These are phyloP conservation scores for Chalcis sispes DNA, from an alignment of 2,888 invertebrate genomes.

Conservation along the genomic window DNA sequence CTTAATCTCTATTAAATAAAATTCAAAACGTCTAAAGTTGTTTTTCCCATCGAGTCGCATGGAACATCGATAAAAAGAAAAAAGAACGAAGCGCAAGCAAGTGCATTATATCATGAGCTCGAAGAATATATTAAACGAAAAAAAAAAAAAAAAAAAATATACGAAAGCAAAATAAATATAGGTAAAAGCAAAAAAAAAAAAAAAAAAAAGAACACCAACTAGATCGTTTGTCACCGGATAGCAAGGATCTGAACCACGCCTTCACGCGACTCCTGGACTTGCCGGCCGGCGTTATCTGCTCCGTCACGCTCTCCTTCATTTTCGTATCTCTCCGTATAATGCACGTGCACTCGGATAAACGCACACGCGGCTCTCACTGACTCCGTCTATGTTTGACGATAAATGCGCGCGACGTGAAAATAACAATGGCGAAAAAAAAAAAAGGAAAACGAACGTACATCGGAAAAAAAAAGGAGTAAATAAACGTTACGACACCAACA, in stretches of 20 bases:
- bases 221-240: constrained; percentile 43
- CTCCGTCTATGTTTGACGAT: no score
- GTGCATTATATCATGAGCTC: no score
- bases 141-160: not conserved
- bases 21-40: no score
- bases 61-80: no score
- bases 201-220: constrained; percentile 27
- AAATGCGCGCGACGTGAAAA: no score
- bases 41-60: no score
- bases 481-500: not conserved
- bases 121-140: not conserved
- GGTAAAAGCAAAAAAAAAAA: not conserved
- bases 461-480: not conserved
- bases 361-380: not conserved
- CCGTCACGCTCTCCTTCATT: constrained; percentile 41
- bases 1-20: no score
- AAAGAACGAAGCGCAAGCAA: no score
- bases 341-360: not conserved
- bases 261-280: constrained; percentile 57
- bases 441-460: not conserved
- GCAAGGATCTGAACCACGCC: constrained; percentile 61
- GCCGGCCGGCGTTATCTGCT: constrained; percentile 47
- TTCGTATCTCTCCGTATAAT: not conserved
- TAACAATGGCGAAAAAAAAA: not conserved
- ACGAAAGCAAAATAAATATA: not conserved